These are phyloP conservation scores for Malacosoma neustria DNA, from an alignment of 2,888 invertebrate species.

Conservation along the genomic window DNA sequence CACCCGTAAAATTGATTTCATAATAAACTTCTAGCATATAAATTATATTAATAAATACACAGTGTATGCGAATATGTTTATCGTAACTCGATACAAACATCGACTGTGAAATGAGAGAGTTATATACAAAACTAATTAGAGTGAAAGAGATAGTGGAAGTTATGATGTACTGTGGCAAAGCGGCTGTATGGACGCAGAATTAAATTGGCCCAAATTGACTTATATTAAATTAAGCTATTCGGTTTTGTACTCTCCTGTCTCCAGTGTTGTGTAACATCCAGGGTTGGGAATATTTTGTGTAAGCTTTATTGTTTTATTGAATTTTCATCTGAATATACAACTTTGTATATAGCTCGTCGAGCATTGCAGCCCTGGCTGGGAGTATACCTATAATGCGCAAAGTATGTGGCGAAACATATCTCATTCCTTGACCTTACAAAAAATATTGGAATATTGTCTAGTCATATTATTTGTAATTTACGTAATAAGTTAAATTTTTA, in stretches of 20 bases:
- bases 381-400: too few species aligned
- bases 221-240: constrained; percentile 67
- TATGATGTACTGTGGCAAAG: constrained; percentile 35
- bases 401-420: too few species aligned
- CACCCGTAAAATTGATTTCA: not conserved
- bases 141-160: constrained; percentile 26
- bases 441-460: too few species aligned
- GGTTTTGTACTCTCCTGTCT: constrained; percentile 59
- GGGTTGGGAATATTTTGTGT: constrained; percentile 22
- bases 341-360: too few species aligned
- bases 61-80: constrained; percentile 21
- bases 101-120: constrained; percentile 19
- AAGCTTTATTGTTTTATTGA: not conserved
- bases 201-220: constrained; percentile 70
- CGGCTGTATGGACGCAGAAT: constrained; percentile 56
- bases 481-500: too few species aligned
- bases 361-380: too few species aligned
- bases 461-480: too few species aligned
- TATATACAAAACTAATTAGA: constrained; percentile 14
- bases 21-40: constrained; percentile 8
- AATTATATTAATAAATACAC: constrained; percentile 7
- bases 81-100: constrained; percentile 22
- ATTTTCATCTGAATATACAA: too few species aligned
- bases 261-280: constrained; percentile 34
- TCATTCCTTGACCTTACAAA: too few species aligned